phyloP scores from a whole-genome alignment of 2,888 invertebrate genomes.

The Galeopsomyia nigrocyanea region DNA sequence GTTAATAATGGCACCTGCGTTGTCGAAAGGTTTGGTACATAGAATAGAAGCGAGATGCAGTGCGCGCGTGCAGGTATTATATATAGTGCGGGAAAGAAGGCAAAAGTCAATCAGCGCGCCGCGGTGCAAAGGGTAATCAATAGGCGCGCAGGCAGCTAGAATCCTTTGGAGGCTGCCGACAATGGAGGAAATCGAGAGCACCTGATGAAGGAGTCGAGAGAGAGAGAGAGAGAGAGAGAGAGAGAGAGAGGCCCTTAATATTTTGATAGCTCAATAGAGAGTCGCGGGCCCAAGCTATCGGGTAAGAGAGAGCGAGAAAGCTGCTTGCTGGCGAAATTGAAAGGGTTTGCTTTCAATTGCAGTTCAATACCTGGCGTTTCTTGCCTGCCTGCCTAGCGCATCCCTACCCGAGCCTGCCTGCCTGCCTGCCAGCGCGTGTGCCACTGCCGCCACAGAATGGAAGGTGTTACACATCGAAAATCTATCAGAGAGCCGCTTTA shows the following conservation, averaged over 20 bases:
- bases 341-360: constrained; percentile 60
- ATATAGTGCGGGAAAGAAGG: no score
- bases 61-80: not conserved
- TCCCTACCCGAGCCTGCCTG: constrained; percentile 35
- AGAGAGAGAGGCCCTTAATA: constrained; percentile 58
- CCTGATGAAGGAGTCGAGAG: constrained; percentile 50
- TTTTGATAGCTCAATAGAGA: constrained; percentile 68
- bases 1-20: constrained; percentile 9
- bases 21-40: not conserved
- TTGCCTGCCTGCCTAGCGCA: constrained; percentile 42
- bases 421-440: constrained; percentile 39
- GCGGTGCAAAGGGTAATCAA: constrained; percentile 46
- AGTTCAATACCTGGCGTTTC: constrained; percentile 66
- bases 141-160: constrained; percentile 49
- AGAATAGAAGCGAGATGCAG: not conserved
- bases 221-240: not conserved
- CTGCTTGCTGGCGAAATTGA: not conserved
- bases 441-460: constrained; percentile 51
- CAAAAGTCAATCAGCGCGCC: constrained; percentile 52
- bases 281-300: constrained; percentile 35
- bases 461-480: constrained; percentile 64
- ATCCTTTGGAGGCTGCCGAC: constrained; percentile 48
- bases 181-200: constrained; percentile 52
- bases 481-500: constrained; percentile 53
- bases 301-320: constrained; percentile 45